Evolutionary conservation across 2,888 invertebrate species (phyloP).

Genomic region (Lingula anatina): DNA sequence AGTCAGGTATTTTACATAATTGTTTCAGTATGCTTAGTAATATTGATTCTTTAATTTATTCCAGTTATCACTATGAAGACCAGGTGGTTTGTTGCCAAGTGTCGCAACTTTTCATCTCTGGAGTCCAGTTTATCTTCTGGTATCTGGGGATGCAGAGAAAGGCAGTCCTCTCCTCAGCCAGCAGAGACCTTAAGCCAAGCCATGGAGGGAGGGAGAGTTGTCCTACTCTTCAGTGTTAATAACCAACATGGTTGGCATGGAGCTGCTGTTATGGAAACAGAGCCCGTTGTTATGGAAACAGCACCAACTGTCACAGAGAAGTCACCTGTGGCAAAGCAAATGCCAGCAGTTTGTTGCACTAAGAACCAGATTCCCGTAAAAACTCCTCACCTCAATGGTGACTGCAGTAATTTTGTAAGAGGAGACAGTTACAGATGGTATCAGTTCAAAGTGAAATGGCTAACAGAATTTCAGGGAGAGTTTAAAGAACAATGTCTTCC

Average conservation of each 20-base stretch:
- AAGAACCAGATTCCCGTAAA: no score
- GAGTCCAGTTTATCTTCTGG: slow-evolving; percentile 17
- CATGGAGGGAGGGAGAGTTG: slow-evolving; percentile 14
- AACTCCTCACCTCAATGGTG: no score
- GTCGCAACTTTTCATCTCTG: slow-evolving; percentile 21
- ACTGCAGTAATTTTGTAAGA: no score
- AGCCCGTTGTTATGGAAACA: slow-evolving; percentile 20
- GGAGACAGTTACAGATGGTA: no score
- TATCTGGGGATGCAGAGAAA: slow-evolving; percentile 32
- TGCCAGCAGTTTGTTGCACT: background rate
- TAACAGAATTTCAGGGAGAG: slow-evolving; percentile 16
- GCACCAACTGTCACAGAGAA: slow-evolving; percentile 6
- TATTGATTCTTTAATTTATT: no score
- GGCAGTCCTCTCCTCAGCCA: slow-evolving; percentile 25
- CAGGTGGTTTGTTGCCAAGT: slow-evolving; percentile 29
- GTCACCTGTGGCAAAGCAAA: background rate
- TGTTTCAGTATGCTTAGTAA: no score
- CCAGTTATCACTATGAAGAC: no score
- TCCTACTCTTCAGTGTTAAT: slow-evolving; percentile 37
- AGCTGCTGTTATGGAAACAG: no score
- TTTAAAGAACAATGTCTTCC: slow-evolving; percentile 31
- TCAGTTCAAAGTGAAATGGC: slow-evolving; percentile 29
- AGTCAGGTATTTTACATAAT: no score
- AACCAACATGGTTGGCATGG: slow-evolving; percentile 46
- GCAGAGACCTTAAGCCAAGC: slow-evolving; percentile 19